These are phyloP conservation scores for Orchestes rusci DNA, from an alignment of 2,888 invertebrate species.

Conservation along the genomic window DNA sequence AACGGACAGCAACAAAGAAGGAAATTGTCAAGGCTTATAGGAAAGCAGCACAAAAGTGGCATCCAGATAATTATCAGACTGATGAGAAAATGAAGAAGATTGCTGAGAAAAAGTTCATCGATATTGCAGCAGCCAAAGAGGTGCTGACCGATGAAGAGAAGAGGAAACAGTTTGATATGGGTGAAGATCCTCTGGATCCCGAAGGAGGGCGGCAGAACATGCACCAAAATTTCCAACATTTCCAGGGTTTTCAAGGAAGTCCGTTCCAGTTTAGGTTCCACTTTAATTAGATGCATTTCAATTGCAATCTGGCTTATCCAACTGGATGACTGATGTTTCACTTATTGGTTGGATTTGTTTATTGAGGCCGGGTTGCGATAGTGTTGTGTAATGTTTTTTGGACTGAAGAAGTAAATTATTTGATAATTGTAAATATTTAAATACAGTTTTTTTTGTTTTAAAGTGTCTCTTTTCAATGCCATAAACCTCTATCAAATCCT, in stretches of 20 bases:
- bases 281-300: constrained; percentile 88
- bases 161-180: constrained; percentile 86
- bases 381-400: constrained; percentile 1
- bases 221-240: constrained; percentile 66
- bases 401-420: background rate
- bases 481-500: too few species aligned
- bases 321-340: background rate
- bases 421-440: background rate
- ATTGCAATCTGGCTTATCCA: background rate
- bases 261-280: constrained; percentile 97
- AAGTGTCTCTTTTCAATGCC: too few species aligned
- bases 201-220: constrained; percentile 65
- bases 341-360: background rate
- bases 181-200: constrained; percentile 95
- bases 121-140: constrained; percentile 98
- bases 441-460: too few species aligned
- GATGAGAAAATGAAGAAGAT: constrained; percentile 82
- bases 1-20: constrained; percentile 81
- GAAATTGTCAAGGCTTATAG: constrained; percentile 95
- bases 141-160: constrained; percentile 86
- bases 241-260: constrained; percentile 66
- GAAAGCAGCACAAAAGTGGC: constrained; percentile 97
- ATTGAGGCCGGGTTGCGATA: background rate
- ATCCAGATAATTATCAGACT: constrained; percentile 87
- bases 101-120: constrained; percentile 97